phyloP scores from a whole-genome alignment of 2,113 vertebrate genomes.

The Dicaeum eximium region DNA sequence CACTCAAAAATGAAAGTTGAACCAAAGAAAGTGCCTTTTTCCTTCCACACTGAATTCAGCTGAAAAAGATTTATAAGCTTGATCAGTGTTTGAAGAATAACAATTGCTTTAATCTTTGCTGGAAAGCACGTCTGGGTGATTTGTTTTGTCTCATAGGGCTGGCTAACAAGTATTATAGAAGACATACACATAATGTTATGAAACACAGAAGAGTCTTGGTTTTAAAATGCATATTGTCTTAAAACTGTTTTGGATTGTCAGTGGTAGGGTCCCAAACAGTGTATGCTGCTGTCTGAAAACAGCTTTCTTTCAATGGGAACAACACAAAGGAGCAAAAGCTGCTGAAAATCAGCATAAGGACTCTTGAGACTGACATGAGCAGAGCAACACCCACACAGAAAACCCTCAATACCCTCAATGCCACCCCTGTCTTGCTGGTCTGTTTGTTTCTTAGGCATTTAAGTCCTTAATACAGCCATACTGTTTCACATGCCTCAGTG shows the following conservation, averaged over 20 bases:
- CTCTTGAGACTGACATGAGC: neutral
- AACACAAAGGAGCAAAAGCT: neutral
- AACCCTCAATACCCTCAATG: neutral
- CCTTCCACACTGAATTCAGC: neutral
- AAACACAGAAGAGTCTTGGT: neutral
- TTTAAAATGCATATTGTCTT: neutral
- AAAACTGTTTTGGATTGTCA: neutral
- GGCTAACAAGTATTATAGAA: neutral
- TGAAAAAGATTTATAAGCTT: neutral
- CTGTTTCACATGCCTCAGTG: neutral
- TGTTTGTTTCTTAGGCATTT: neutral
- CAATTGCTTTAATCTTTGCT: constrained; percentile 25
- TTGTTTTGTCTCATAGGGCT: neutral
- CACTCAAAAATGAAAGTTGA: neutral
- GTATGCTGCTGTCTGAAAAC: neutral
- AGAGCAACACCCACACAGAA: neutral
- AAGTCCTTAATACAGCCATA: neutral
- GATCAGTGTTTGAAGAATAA: constrained; percentile 11
- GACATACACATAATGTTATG: neutral
- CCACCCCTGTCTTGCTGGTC: neutral
- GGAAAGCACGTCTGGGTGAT: neutral
- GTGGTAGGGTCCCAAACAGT: neutral
- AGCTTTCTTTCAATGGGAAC: neutral
- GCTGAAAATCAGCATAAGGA: neutral
- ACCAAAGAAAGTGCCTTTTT: neutral